Evolutionary conservation across 2,113 vertebrate species (phyloP).

Genomic region (Rhombomys opimus): DNA sequence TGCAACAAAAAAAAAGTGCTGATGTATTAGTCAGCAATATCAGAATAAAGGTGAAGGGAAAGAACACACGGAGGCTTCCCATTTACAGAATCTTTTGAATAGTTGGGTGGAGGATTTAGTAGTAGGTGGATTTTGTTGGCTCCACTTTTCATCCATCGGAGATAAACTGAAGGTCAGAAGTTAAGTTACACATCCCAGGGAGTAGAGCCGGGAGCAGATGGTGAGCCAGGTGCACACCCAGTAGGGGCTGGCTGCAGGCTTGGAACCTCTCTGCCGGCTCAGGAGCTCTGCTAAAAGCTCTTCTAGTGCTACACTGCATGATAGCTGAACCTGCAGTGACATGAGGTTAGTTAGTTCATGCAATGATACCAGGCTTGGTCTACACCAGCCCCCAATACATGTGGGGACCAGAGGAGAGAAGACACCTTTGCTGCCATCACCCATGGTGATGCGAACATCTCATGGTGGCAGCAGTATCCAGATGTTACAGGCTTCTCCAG

Average conservation of each 20-base stretch:
- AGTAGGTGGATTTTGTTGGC: constrained; percentile 14
- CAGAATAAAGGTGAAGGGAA: background rate
- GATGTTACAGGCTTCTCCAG: background rate
- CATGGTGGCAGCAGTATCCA: background rate
- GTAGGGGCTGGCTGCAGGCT: background rate
- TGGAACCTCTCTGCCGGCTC: background rate
- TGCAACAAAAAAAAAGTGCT: background rate
- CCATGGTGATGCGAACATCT: background rate
- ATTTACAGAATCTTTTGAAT: constrained; percentile 1
- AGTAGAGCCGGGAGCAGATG: background rate
- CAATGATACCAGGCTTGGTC: background rate
- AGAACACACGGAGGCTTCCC: background rate
- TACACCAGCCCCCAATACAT: background rate
- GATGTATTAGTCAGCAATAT: background rate
- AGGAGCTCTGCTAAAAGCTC: background rate
- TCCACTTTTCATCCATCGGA: background rate
- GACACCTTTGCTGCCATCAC: background rate
- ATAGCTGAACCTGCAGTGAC: background rate
- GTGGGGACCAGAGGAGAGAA: background rate
- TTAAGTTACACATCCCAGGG: background rate
- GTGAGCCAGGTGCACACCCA: background rate
- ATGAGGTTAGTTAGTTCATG: background rate
- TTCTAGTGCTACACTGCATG: background rate
- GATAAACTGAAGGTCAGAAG: background rate
- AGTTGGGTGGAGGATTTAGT: background rate